A percentile compares a stretch with the other conserved stretches of the same genome.
Conservation (phyloP, 2,797 vertebrate genomes). For the Arctocebus calabarensis region DNA sequence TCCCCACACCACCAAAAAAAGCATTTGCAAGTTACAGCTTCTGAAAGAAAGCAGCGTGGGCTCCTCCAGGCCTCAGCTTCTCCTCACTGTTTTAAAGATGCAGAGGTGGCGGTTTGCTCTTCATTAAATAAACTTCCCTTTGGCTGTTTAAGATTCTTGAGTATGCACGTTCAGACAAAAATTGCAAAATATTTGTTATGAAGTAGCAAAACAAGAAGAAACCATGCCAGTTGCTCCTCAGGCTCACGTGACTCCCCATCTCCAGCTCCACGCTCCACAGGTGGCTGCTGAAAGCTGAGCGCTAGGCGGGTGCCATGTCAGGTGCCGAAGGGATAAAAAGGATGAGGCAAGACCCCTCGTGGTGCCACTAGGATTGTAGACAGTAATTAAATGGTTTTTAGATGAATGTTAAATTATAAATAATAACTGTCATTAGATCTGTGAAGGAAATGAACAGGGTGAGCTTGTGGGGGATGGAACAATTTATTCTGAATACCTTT, state of each 20-base stretch:
- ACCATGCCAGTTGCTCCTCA: background rate
- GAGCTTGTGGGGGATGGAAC: background rate
- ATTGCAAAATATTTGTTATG: background rate
- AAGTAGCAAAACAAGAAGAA: background rate
- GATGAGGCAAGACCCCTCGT: background rate
- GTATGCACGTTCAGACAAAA: background rate
- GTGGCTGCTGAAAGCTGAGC: background rate
- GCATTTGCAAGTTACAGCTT: background rate
- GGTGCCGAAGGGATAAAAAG: background rate
- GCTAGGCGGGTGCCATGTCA: background rate
- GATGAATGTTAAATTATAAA: slow-evolving; percentile 35
- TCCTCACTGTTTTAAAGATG: background rate
- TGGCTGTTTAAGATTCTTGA: slow-evolving; percentile 15
- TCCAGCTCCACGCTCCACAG: background rate
- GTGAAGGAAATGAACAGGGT: background rate
- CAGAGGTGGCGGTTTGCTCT: background rate
- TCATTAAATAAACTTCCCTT: background rate
- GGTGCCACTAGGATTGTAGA: background rate
- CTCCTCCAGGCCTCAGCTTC: background rate
- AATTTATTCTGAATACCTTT: background rate
- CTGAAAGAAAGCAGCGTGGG: background rate
- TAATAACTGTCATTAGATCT: background rate
- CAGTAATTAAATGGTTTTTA: slow-evolving; percentile 14
- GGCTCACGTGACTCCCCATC: background rate
- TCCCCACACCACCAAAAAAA: background rate